These are phyloP conservation scores for Percina caprodes DNA, from an alignment of 2,113 vertebrate species.

Conservation along the genomic window DNA sequence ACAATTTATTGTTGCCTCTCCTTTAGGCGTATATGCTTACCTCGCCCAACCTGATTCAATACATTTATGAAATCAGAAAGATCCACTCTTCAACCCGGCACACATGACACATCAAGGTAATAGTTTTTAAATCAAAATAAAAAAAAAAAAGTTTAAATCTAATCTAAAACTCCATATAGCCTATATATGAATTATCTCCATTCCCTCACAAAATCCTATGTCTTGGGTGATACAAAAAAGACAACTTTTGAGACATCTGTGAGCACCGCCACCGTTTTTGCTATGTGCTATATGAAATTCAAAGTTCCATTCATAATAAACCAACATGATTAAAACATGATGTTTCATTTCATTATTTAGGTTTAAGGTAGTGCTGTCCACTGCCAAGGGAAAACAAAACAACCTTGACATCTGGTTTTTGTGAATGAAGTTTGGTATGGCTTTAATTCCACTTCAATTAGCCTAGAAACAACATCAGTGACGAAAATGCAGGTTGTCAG, in stretches of 20 bases:
- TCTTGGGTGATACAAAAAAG: no score
- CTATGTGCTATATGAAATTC: not conserved
- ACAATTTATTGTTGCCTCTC: not conserved
- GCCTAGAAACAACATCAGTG: not conserved
- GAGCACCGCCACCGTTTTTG: no score
- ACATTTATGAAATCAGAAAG: fast-evolving
- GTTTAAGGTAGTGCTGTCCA: not conserved
- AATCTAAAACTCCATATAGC: no score
- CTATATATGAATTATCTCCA: no score
- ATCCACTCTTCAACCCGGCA: not conserved
- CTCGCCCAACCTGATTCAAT: fast-evolving
- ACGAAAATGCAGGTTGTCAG: not conserved
- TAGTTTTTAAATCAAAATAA: not conserved
- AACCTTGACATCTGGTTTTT: not conserved
- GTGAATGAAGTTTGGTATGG: constrained; percentile 22
- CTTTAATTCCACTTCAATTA: not conserved
- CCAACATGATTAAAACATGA: not conserved
- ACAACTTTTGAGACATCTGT: not conserved
- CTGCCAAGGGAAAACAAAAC: not conserved
- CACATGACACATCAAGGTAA: not conserved
- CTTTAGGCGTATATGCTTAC: fast-evolving
- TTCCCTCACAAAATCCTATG: no score
- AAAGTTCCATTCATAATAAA: not conserved
- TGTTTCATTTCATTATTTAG: not conserved
- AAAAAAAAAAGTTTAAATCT: no score